These are phyloP conservation scores for Stegophylla sp. DNA, from an alignment of 2,888 invertebrate genomes.

Conservation along the genomic window DNA sequence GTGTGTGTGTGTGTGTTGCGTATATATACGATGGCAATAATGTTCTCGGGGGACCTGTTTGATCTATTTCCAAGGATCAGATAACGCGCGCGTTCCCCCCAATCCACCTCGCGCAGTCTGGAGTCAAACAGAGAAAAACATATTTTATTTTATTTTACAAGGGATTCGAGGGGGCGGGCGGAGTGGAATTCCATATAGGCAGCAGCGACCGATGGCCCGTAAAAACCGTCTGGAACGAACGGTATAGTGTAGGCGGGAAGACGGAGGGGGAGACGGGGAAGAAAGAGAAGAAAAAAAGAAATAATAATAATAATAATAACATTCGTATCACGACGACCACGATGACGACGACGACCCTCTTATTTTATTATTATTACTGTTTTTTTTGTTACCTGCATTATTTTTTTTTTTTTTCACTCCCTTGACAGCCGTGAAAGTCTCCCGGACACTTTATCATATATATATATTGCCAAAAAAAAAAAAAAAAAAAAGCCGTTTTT, in stretches of 20 bases:
- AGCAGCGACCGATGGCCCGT: conserved; percentile 36
- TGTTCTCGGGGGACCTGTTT: conserved; percentile 29
- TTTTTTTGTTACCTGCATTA: conserved; percentile 45
- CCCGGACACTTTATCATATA: conserved; percentile 57
- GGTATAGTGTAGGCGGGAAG: not conserved
- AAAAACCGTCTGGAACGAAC: conserved; percentile 50
- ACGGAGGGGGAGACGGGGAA: not conserved
- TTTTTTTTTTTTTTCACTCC: conserved; percentile 39
- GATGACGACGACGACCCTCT: no score
- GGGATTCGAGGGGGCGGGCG: conserved; percentile 59
- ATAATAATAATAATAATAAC: conserved; percentile 54
- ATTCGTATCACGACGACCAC: conserved; percentile 58
- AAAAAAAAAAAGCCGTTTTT: conserved; percentile 55
- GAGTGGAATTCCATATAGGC: conserved; percentile 45
- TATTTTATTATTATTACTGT: conserved; percentile 16
- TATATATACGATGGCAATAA: conserved; percentile 18
- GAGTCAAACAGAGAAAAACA: conserved; percentile 57
- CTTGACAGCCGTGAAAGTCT: conserved; percentile 58
- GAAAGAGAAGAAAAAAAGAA: not conserved
- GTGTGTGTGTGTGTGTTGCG: not conserved
- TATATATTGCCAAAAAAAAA: conserved; percentile 50
- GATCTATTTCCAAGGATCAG: conserved; percentile 59
- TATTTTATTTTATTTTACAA: conserved; percentile 57
- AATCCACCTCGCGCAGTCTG: no score
- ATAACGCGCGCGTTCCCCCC: conserved; percentile 51